Base-by-base conservation (phyloP, 2,113 vertebrate genomes). In the Hippocampus zosterae region DNA sequence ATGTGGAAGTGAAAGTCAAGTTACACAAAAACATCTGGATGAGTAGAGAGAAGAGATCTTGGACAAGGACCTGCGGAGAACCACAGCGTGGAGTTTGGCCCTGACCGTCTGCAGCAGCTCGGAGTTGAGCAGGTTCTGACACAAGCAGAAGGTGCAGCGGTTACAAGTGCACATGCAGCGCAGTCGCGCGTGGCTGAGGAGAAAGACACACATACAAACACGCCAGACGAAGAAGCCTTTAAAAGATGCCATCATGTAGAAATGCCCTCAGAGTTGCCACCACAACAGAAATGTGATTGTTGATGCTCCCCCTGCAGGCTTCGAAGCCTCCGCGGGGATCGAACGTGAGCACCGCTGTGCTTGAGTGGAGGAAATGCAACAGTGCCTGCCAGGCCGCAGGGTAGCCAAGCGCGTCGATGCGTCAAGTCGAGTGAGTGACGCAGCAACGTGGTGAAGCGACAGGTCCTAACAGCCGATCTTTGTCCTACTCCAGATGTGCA, bases 41-140 rank as follows among this genome's bases (percentile, higher is more conserved):
- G 33, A 59, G 18, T n/a, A 19, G 29, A 65, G 16, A 67, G 16
- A 73, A 64, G 50, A 75, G 50, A 75, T 44, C 62, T 29, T 25
- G 70, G 72, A 53, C 67, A 60, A 92, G 92, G 90, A 99, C 97
- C 97, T 99, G 96, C 94, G 94, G 88, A 97, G 94, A 90, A 98
- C 90, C 90, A 95, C 94, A 82, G 95, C 95, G 95, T 95, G 95
- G 95, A 98, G 91, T 95, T 99, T 99, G 94, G 95, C 95, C 93
- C 96, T 97, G 93, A 98, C 93, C 92, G 94, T 96, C 93, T 98
- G 96, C 92, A 99, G 94, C 88, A 98, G 94, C 93, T 97, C 96
- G 91, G 96, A 98, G 95, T 97, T 96, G 92, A 99, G 95, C 93
- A 99, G 92, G 94, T 96, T 99, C 94, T 98, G 96, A 96, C 96